Base-by-base conservation (phyloP, 2,888 invertebrate species). In the Nipponacmea schrenckii region DNA sequence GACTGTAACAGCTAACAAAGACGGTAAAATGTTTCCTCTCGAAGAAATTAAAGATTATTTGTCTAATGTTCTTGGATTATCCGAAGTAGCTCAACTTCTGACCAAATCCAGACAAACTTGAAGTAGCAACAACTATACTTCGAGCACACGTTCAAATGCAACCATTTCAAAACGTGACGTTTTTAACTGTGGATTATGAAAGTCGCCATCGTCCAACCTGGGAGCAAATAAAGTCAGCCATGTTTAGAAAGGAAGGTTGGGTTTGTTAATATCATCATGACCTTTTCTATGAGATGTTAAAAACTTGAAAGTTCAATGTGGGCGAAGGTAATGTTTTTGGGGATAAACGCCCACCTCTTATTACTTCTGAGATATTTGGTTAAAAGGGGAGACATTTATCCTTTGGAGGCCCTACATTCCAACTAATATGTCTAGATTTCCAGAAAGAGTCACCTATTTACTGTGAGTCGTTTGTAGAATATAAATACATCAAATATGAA, bases 371-470 rank as follows among this genome's bases (percentile, higher is more conserved):
- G 67, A n/a, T 72, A 77, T 69, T 67, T 80, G 3, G 71, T 72
- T n/a, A 75, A 64, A 31, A 8, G 24, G 17, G 78, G 74, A 8
- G 80, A 80, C 45, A 39, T 64, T 17, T 78, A 72, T 66, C 67
- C 78, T 2, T 64, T 76, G 4, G 79, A 79, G 45, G 71, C 71
- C 80, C 80, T 24, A 78, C 79, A n/a, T 80, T 77, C 50, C 50
- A 68, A n/a, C 74, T 69, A 10, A 26, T 79, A 1, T 66, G 69
- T 65, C 56, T 80, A 15, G 72, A 74, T 63, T 79, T 79, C 64
- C 73, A 77, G 17, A 62, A 67, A 46, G 78, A 80, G 44, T 75
- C 77, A 0, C 75, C 74, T 0, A 62, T 64, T 20, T 78, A 63
- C 45, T 31, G 70, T 14, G 73, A 77, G 17, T 77, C 78, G 12